A percentile compares a stretch with the other conserved stretches of the same genome.
These are phyloP conservation scores for Caenorhabditis elegans DNA, from an alignment of 1,140 invertebrate species.

Conservation along the genomic window WBcel235 BX284606.5:15145501-15146000, in stretches of 20 bases:
- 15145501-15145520: too few relatives aligned
- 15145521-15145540: too few relatives aligned
- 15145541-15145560: too few relatives aligned
- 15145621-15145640: too few relatives aligned
- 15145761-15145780: too few relatives aligned
- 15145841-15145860: conserved; percentile 15
- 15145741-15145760: too few relatives aligned
- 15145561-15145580: too few relatives aligned
- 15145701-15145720: not conserved
- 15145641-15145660: not conserved
- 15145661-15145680: not conserved
- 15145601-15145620: too few relatives aligned
- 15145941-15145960: not conserved
- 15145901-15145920: not conserved
- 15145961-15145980: conserved; percentile 22
- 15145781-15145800: conserved; percentile 10
- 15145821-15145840: conserved; percentile 32
- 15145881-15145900: conserved; percentile 3
- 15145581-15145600: too few relatives aligned
- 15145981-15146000: not conserved
- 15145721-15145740: too few relatives aligned
- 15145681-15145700: not conserved
- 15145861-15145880: conserved; percentile 29
- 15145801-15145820: conserved; percentile 33
- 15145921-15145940: not conserved